Conservation (phyloP, 2,797 vertebrate species). For the Enteromius mattozi region DNA sequence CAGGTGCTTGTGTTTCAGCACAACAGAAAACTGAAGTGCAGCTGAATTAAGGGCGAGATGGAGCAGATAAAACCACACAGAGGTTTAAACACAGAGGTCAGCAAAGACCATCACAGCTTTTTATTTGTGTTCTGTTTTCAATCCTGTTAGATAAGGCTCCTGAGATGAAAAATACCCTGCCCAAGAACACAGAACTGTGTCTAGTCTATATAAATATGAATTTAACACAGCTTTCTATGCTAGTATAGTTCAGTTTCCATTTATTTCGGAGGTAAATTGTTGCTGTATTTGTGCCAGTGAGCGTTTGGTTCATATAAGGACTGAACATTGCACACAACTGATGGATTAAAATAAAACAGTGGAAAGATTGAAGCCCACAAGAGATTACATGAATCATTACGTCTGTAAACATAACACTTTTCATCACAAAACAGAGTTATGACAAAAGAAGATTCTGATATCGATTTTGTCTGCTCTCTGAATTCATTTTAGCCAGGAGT, state of each 20-base stretch:
- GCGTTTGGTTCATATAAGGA: neutral
- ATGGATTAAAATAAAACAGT: neutral
- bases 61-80: neutral
- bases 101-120: neutral
- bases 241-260: neutral
- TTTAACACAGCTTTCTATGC: neutral
- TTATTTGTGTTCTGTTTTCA: neutral
- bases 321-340: neutral
- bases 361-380: too few species aligned
- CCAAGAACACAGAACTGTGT: neutral
- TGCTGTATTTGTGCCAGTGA: neutral
- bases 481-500: neutral
- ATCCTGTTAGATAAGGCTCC: neutral
- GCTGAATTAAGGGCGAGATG: constrained; percentile 18
- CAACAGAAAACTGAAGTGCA: constrained; percentile 23
- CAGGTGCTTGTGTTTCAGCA: constrained; percentile 8
- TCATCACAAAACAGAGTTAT: too few species aligned
- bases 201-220: neutral
- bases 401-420: too few species aligned
- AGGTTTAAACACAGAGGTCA: constrained; percentile 19
- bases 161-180: neutral
- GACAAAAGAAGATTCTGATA: too few species aligned
- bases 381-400: too few species aligned
- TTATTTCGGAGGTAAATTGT: neutral
- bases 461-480: too few species aligned